Base-by-base conservation (phyloP, 2,797 vertebrate genomes). In the Poeciliopsis turneri region DNA sequence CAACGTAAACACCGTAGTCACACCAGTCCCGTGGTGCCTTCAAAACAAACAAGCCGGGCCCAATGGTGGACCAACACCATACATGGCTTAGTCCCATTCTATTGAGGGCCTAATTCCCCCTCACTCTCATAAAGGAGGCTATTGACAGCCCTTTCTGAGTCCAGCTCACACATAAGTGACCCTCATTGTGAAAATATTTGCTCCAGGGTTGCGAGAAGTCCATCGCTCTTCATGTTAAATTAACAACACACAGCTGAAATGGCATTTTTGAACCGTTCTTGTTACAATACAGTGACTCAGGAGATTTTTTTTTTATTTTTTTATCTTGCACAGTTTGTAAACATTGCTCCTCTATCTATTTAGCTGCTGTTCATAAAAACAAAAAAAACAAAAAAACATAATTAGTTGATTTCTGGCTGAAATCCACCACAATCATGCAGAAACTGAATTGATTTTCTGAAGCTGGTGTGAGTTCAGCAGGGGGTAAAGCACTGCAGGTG, bases 91-190 rank as follows among this genome's bases (percentile, higher is more conserved):
- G 92, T 89, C 89, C 88, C 82, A 76, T 81, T 90, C 68, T 93
- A 95, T 95, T 95, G 93, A 95, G 69, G 71, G 80, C 79, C 90
- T 96, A 96, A 96, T 94, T 94, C 95, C 95, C 88, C 89, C 78
- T 77, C 84, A 69, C 70, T 11, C 72, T 86, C 91, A 95, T 95
- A 95, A 95, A 95, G 91, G 90, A 79, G 36, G 82, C 90, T 91
- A 95, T 95, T 95, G 93, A 95, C 87, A 88, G 88, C 53, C 89
- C 89, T 93, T 94, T 93, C 94, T 93, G 92, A 94, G 92, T 85
- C 86, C 82, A 79, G 91, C 90, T 92, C 90, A 86, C 90, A 94
- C 87, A 92, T 86, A 93, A 93, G 86, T 93, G 91, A 93, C 90
- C 86, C 90, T 93, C 92, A 92, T 93, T 95, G 93, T 93, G 84